Evolutionary conservation across 2,113 vertebrate species (phyloP).

Genomic region (Xiphophorus maculatus): DNA sequence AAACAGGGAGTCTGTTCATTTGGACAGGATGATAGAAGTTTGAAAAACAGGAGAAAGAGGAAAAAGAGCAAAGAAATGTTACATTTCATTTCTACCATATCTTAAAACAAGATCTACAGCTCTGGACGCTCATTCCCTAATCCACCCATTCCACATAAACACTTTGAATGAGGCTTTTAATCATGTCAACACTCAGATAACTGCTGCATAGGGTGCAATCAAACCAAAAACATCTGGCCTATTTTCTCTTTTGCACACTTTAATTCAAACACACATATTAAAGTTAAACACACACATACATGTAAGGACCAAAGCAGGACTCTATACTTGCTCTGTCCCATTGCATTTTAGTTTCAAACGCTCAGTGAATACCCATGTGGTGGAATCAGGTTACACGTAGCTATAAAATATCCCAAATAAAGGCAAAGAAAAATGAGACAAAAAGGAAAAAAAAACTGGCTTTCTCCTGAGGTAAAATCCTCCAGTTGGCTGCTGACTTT

Average conservation of each 20-base stretch:
- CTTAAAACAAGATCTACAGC: conserved; percentile 34
- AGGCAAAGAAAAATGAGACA: conserved; percentile 73
- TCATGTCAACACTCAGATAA: conserved; percentile 69
- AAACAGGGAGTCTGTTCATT: conserved; percentile 70
- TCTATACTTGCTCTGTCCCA: conserved; percentile 72
- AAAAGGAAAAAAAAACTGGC: conserved; percentile 40
- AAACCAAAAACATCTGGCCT: conserved; percentile 76
- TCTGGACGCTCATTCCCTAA: conserved; percentile 55
- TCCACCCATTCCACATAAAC: conserved; percentile 58
- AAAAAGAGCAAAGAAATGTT: conserved; percentile 31
- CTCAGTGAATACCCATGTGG: conserved; percentile 78
- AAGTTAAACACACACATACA: conserved; percentile 67
- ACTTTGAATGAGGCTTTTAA: conserved; percentile 60
- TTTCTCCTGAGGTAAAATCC: conserved; percentile 73
- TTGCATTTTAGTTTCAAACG: conserved; percentile 78
- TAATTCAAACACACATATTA: conserved; percentile 62
- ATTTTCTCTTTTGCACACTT: conserved; percentile 46
- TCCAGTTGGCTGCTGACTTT: conserved; percentile 62
- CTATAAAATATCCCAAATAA: conserved; percentile 82
- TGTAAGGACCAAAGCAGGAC: conserved; percentile 62
- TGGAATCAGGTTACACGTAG: conserved; percentile 72
- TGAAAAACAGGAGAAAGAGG: conserved; percentile 5
- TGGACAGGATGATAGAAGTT: conserved; percentile 7
- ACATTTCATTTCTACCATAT: conserved; percentile 57
- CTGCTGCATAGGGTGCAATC: conserved; percentile 64